Percentiles rank a stretch among this genome's conserved stretches.
These are phyloP conservation scores for Rhopilema esculentum DNA, from an alignment of 30 jellyfish, hydroid and myxozoan species.

Conservation along the genomic window DNA sequence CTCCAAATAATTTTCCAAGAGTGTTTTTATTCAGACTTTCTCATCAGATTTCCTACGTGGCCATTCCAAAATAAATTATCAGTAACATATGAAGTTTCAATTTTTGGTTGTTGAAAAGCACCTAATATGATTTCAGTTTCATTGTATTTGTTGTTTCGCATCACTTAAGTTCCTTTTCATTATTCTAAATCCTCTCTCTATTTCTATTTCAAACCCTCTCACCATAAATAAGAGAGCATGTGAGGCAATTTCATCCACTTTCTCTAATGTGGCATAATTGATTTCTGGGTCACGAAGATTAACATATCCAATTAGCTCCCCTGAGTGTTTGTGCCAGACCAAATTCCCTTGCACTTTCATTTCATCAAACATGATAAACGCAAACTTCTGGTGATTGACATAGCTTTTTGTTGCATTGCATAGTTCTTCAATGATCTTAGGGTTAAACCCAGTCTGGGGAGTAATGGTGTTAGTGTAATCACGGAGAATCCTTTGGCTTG, in stretches of 20 bases:
- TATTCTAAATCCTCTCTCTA: no score
- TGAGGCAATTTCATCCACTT: constrained; percentile 60
- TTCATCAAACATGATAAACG: constrained; percentile 29
- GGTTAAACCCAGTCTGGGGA: constrained; percentile 76
- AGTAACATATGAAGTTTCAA: no score
- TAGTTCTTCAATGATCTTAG: constrained; percentile 45
- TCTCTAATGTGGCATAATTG: constrained; percentile 67
- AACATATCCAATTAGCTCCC: constrained; percentile 57
- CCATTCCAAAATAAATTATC: no score
- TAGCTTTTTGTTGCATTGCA: background rate
- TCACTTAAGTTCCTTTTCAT: no score
- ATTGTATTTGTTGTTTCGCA: no score
- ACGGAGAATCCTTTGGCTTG: constrained; percentile 76
- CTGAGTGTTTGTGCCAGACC: constrained; percentile 56
- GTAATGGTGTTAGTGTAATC: constrained; percentile 62
- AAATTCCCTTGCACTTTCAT: constrained; percentile 47
- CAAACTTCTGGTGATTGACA: constrained; percentile 8
- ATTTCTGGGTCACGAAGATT: constrained; percentile 45
- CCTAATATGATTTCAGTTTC: no score
- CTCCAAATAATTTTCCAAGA: no score
- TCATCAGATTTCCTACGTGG: no score
- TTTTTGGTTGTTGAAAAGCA: no score
- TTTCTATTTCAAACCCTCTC: constrained; percentile 44
- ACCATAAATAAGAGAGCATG: constrained; percentile 63
- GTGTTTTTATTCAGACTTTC: no score